Conservation (phyloP, 2,113 vertebrate genomes). For the Lasiurus cinereus region DNA sequence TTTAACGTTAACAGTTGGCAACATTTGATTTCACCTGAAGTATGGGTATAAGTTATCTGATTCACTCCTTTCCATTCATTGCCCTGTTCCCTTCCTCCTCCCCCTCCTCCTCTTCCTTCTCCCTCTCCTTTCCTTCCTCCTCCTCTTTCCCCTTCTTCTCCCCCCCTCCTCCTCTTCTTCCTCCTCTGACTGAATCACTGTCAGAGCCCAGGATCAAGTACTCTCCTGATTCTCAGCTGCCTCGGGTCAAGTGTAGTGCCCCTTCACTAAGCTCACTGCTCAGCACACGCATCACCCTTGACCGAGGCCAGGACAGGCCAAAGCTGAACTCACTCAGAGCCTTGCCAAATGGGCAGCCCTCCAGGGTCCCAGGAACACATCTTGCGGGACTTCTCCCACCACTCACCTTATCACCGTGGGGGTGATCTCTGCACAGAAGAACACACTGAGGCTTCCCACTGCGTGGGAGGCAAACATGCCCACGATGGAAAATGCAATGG, state of each 20-base stretch:
- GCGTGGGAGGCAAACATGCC: conserved; percentile 99
- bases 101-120: too few relatives aligned
- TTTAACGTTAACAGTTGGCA: background rate
- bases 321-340: background rate
- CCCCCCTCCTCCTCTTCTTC: background rate
- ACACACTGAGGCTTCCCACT: conserved; percentile 96
- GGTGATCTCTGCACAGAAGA: conserved; percentile 98
- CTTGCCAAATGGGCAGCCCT: background rate
- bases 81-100: background rate
- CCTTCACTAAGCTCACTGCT: background rate
- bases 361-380: background rate
- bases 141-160: too few relatives aligned
- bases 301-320: background rate
- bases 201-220: background rate
- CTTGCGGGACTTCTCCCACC: fast-evolving
- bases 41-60: fast-evolving
- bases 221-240: background rate
- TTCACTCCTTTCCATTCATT: background rate
- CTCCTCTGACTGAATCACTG: background rate
- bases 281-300: background rate
- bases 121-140: too few relatives aligned
- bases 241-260: background rate
- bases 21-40: too few relatives aligned
- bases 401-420: conserved; percentile 98
- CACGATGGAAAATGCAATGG: conserved; percentile 96